Conservation (phyloP, 2,113 vertebrate genomes). For the Herpetotheres cachinnans region DNA sequence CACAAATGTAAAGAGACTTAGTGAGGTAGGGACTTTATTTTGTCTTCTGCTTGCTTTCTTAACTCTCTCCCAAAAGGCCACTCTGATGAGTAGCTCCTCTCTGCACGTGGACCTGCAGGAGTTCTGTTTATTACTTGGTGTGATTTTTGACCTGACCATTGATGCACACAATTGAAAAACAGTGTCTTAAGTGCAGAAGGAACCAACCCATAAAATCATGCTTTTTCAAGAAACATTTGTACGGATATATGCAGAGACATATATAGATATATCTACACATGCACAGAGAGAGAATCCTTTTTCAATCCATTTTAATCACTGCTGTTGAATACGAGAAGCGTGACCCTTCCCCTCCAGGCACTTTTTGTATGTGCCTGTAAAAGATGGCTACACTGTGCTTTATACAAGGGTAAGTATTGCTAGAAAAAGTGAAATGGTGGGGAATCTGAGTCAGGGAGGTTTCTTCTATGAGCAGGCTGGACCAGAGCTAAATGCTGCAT, state of each 20-base stretch:
- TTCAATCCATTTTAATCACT: background rate
- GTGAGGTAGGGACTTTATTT: background rate
- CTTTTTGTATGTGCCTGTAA: background rate
- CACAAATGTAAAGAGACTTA: background rate
- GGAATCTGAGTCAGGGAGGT: background rate
- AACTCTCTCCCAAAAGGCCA: background rate
- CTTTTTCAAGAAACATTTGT: background rate
- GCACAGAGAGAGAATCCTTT: background rate
- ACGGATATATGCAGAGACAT: fast-evolving
- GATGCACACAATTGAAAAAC: background rate
- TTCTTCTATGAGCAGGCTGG: background rate
- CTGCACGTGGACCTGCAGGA: background rate
- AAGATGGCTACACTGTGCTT: background rate
- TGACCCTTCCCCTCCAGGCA: background rate
- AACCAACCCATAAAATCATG: background rate
- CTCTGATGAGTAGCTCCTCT: background rate
- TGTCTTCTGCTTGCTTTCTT: background rate
- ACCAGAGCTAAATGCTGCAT: background rate
- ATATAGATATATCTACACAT: background rate
- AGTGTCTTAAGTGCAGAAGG: background rate
- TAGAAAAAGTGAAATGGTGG: background rate
- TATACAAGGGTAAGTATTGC: background rate
- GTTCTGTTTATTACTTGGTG: background rate
- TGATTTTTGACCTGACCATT: background rate
- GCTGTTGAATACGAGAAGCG: background rate